Conservation (phyloP, 37 sponge, comb jelly and placozoan genomes). For the Chondrilla cf. caribensis region DNA sequence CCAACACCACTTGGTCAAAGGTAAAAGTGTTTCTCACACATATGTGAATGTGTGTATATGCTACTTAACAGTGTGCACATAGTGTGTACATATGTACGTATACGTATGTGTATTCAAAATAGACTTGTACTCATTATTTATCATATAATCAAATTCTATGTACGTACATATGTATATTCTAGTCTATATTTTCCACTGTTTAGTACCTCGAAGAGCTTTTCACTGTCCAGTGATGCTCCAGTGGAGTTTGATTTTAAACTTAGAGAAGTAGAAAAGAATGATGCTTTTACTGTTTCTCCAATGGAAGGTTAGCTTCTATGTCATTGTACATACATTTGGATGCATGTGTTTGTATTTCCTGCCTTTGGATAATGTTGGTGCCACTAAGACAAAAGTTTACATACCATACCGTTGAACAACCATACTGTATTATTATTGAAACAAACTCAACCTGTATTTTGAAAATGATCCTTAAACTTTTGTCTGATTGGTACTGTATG, state of each 20-base stretch:
- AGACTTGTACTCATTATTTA: background rate
- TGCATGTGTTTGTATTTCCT: background rate
- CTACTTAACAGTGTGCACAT: background rate
- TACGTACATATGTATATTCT: too few species aligned
- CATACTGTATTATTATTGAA: too few species aligned
- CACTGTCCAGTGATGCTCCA: slow-evolving; percentile 60
- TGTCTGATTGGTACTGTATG: too few species aligned
- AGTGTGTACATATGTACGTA: background rate
- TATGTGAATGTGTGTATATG: too few species aligned
- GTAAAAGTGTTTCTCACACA: too few species aligned
- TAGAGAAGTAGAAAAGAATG: slow-evolving; percentile 25
- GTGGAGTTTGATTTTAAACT: slow-evolving; percentile 71
- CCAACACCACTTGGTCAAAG: slow-evolving; percentile 75
- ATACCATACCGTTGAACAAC: too few species aligned
- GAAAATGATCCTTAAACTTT: too few species aligned
- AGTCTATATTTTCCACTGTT: background rate
- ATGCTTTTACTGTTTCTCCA: slow-evolving; percentile 47
- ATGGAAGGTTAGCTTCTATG: slow-evolving; percentile 52
- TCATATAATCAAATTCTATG: too few species aligned
- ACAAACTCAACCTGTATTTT: too few species aligned
- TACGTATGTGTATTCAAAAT: background rate
- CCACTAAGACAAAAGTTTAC: too few species aligned
- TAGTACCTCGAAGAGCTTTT: slow-evolving; percentile 29
- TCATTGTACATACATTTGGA: background rate
- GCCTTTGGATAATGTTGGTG: too few species aligned